A percentile compares a stretch with the other conserved stretches of the same genome.
Evolutionary conservation across 2,113 vertebrate genomes (phyloP).

Genomic region (Phoxinus phoxinus): DNA sequence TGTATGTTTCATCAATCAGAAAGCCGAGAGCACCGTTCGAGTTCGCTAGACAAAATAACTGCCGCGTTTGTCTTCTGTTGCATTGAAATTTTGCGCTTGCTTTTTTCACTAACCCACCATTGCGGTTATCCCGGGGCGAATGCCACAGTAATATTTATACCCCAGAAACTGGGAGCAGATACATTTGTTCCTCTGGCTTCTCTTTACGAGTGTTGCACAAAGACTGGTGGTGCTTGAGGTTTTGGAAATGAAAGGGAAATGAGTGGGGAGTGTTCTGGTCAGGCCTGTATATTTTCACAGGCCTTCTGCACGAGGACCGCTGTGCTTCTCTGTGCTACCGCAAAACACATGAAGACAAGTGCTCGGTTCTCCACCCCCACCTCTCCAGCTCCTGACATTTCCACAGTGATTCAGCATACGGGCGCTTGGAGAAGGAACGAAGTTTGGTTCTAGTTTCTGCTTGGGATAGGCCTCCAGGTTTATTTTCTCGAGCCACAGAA

Average conservation of each 20-base stretch:
- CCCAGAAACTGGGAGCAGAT: slow-evolving; percentile 19
- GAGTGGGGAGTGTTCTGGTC: slow-evolving; percentile 36
- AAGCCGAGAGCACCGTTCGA: slow-evolving; percentile 36
- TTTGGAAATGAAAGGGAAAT: slow-evolving; percentile 49
- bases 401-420: slow-evolving; percentile 40
- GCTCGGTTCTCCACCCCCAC: slow-evolving; percentile 16
- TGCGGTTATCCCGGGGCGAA: slow-evolving; percentile 34
- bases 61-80: slow-evolving; percentile 7
- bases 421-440: slow-evolving; percentile 1
- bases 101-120: slow-evolving; percentile 14
- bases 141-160: slow-evolving; percentile 52
- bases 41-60: slow-evolving; percentile 33
- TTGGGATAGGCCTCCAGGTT: slow-evolving; percentile 51
- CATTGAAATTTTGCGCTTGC: not conserved
- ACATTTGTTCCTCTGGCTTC: slow-evolving; percentile 39
- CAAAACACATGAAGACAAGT: slow-evolving; percentile 57
- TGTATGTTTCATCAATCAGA: slow-evolving; percentile 30
- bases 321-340: slow-evolving; percentile 30
- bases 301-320: slow-evolving; percentile 28
- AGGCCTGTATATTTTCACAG: slow-evolving; percentile 32
- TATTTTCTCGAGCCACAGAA: slow-evolving; percentile 4
- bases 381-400: not conserved
- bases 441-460: slow-evolving; percentile 50
- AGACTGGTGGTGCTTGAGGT: slow-evolving; percentile 50
- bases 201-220: slow-evolving; percentile 38